Evolutionary conservation across 1,140 invertebrate genomes (phyloP), one percentile per base, ranked within the genome.

Genomic region (Drosophila punjabiensis): DNA sequence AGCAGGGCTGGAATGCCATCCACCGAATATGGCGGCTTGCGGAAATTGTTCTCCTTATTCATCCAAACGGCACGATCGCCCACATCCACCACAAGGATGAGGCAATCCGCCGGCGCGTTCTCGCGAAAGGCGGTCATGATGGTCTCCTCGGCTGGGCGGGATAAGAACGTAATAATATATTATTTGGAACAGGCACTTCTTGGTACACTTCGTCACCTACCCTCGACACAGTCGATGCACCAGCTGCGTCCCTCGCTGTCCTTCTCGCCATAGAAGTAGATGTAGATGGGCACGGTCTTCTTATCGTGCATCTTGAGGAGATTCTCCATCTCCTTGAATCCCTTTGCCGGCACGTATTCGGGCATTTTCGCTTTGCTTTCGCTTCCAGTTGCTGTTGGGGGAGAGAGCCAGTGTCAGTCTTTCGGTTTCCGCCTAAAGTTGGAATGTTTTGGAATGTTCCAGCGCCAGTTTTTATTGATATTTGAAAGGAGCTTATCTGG

Each of bases 241-340:
- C 86, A 89, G 47, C 86, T 90, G 0, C 47, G 39, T 5, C 86
- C 86, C 5, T 76, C 66, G 35, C 45, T 58, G 33, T 89, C 86
- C 71, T 89, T 89, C 53, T 86, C 79, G 33, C 86, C 86, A 13
- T 71, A 86, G 47, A 89, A 86, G 41, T 89, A 89, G 14, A 89
- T 53, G 28, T 89, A 89, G 32, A 89, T 79, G 9, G 74, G 78
- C 14, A 43, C 60, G 4, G 43, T 64, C 2, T 33, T 30, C 4
- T 52, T 64, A 0, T 67, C 61, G 9, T 85, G 43, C 18, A 39
- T 0, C 20, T 74, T 73, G 1, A 89, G 75, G 8, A 80, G 59
- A 30, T 69, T 64, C 75, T 76, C 48, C 65, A 90, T 65, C 56
- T 85, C 78, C 41, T 76, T 32, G 47, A 62, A 79, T 10, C 85